A percentile compares a stretch with the other conserved stretches of the same genome.
Conservation (phyloP, 2,797 vertebrate genomes). For the Microcaecilia unicolor region DNA sequence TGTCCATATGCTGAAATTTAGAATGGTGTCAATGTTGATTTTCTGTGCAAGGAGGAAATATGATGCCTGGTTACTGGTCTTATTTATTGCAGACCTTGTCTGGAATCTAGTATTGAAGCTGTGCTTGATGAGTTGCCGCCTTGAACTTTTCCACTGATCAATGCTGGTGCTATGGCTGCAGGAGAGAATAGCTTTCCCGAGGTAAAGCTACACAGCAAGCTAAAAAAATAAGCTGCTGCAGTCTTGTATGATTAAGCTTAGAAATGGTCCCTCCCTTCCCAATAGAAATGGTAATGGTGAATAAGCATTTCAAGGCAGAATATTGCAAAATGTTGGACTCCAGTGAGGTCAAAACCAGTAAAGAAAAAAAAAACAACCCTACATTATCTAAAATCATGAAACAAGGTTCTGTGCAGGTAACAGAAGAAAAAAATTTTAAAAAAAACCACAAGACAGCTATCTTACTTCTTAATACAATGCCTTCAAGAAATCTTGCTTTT, state of each 20-base stretch:
- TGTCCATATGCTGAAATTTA: conserved; percentile 43
- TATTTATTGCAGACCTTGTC: conserved; percentile 66
- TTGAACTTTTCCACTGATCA: conserved; percentile 70
- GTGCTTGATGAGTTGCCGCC: conserved; percentile 60
- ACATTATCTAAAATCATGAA: conserved; percentile 21
- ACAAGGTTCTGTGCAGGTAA: conserved; percentile 8
- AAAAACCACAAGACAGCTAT: no score
- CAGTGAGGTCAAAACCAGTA: conserved; percentile 36
- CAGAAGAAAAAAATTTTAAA: conserved; percentile 31
- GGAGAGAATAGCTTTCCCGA: conserved; percentile 56
- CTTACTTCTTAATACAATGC: conserved; percentile 52
- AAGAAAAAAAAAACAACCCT: conserved; percentile 12
- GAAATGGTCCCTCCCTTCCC: conserved; percentile 15
- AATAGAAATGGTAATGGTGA: conserved; percentile 33
- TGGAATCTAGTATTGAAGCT: conserved; percentile 56
- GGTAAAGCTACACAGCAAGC: conserved; percentile 36
- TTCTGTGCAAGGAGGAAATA: conserved; percentile 53
- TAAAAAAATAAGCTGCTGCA: conserved; percentile 35
- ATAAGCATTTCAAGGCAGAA: conserved; percentile 39
- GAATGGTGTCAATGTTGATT: conserved; percentile 42
- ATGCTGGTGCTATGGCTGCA: conserved; percentile 48
- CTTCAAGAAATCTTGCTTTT: no score
- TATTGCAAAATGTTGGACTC: conserved; percentile 27
- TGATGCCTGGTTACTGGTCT: conserved; percentile 54
- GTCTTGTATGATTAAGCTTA: conserved; percentile 34